phyloP scores from a whole-genome alignment of 2,797 vertebrate species.

The Lerista edwardsae region DNA sequence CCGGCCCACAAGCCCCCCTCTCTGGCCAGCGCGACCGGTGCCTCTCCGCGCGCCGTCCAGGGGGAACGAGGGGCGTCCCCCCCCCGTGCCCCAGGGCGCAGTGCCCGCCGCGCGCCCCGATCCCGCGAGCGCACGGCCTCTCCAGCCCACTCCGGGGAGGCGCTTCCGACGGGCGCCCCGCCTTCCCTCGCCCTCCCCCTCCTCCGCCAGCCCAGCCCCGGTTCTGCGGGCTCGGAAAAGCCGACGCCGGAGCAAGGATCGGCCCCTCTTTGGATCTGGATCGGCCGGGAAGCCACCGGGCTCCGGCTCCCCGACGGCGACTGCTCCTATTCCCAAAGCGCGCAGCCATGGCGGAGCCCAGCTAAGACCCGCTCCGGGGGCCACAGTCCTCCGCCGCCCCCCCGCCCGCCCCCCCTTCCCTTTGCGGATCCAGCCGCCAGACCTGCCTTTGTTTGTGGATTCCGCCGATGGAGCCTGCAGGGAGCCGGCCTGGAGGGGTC shows the following conservation, averaged over 20 bases:
- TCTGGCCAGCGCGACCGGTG: not conserved
- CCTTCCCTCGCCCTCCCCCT: not conserved
- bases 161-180: slow-evolving; percentile 10
- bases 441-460: slow-evolving; percentile 9
- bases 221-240: slow-evolving; percentile 22
- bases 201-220: slow-evolving; percentile 18
- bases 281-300: slow-evolving; percentile 11
- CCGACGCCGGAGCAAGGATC: not conserved
- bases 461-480: slow-evolving; percentile 2
- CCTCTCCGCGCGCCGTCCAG: not conserved
- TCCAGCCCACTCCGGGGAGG: not conserved
- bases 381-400: not conserved
- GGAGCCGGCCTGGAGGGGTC: slow-evolving; percentile 40
- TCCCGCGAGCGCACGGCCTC: not conserved
- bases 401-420: slow-evolving; percentile 24
- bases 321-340: slow-evolving; percentile 31
- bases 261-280: not conserved
- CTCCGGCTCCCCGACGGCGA: slow-evolving; percentile 22
- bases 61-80: not conserved
- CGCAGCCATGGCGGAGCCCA: not conserved
- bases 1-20: not conserved
- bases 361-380: slow-evolving; percentile 11
- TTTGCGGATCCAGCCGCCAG: slow-evolving; percentile 45
- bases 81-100: not conserved
- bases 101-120: no score